Evolutionary conservation across 2,888 invertebrate genomes (phyloP).

Genomic region (Lottia scabra): DNA sequence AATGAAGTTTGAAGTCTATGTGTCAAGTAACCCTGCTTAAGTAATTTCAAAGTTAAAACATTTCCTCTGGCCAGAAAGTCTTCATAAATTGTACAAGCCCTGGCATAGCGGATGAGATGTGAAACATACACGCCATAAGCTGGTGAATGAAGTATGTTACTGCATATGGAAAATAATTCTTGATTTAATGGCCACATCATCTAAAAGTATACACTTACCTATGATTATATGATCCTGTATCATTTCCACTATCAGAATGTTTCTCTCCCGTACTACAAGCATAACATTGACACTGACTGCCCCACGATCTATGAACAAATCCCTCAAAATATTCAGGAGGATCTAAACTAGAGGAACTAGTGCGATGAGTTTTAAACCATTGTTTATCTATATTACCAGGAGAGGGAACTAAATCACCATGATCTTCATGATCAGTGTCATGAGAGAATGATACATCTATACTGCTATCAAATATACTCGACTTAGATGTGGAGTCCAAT

Average conservation of each 20-base stretch:
- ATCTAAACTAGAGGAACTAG: background rate
- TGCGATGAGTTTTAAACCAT: background rate
- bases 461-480: background rate
- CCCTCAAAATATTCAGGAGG: background rate
- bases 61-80: too few species aligned
- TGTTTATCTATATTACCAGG: constrained; percentile 1
- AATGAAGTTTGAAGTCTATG: too few species aligned
- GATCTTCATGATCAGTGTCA: background rate
- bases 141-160: too few species aligned
- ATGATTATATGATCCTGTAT: background rate
- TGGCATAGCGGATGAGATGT: too few species aligned
- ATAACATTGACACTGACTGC: background rate
- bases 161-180: too few species aligned
- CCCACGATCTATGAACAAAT: background rate
- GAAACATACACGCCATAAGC: too few species aligned
- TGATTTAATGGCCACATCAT: too few species aligned
- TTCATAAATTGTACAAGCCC: too few species aligned
- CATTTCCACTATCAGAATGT: background rate
- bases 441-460: background rate
- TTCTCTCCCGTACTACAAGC: background rate
- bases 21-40: too few species aligned
- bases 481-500: background rate
- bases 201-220: too few species aligned
- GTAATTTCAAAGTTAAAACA: too few species aligned
- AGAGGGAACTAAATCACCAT: background rate